Evolutionary conservation across 1,140 invertebrate species (phyloP), one percentile per base, ranked within the genome.

Genomic region (Ericerus pela): DNA sequence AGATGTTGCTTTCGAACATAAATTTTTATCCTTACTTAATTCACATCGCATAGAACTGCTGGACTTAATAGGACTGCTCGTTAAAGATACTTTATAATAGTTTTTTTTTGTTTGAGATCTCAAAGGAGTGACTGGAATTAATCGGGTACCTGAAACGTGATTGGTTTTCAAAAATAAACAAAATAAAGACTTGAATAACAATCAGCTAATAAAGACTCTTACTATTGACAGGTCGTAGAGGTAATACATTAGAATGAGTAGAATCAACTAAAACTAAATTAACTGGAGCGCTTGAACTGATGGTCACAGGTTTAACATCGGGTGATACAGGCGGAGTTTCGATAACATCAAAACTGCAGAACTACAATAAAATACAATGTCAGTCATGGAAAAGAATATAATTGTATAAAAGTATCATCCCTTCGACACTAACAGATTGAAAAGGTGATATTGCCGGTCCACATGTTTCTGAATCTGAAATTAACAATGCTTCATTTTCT

Each of bases 51-150:
- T n/a, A n/a, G n/a, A n/a, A n/a, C n/a, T n/a, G n/a, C n/a, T n/a
- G n/a, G n/a, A n/a, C n/a, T n/a, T n/a, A n/a, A n/a, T n/a, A n/a
- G n/a, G n/a, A n/a, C n/a, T n/a, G n/a, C 20, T 10, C 14, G 41
- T 20, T 8, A 20, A 47, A 24, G 41, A 47, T 24, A 18, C 26
- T 47, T 47, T 24, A 47, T 47, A 47, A 47, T 24, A 47, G 14
- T 47, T 47, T 47, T 47, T 47, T 47, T 24, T 10, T 3, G 2
- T 24, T 24, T 47, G 41, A 47, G 41, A 47, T 47, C 41, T 20
- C 20, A 47, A 16, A 47, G 41, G 41, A 24, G 41, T 47, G 20
- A 47, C 41, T 24, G 41, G 41, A 47, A 47, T 24, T 47, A 47
- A 24, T 47, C 41, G 2, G 8, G 20, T 20, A 47, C 41, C 41